Base-by-base conservation (phyloP, 2,888 invertebrate genomes). In the Mycogona germanica region DNA sequence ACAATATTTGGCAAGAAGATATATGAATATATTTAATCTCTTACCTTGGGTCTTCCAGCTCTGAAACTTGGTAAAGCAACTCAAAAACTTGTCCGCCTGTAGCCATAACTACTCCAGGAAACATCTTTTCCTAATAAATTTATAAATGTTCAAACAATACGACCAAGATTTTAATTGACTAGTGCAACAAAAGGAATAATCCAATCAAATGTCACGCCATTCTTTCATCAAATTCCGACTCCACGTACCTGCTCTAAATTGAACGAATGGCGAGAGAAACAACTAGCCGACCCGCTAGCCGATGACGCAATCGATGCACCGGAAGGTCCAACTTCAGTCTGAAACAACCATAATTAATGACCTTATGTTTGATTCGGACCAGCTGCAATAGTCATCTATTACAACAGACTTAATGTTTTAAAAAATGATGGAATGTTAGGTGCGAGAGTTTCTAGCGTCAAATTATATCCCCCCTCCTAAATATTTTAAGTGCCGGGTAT, bases 31-130 rank as follows among this genome's bases (percentile, higher is more conserved):
- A 23, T 12, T 63, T n/a, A n/a, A n/a, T n/a, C n/a, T n/a, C n/a
- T 59, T 62, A 72, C 72, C 66, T 69, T 25, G 68, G 64, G 60
- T 72, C 71, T 51, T 71, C 71, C 37, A 72, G 62, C 51, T 68
- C 69, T 7, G 71, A 68, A 44, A 73, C 63, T 51, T 70, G 68
- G 58, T 72, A 72, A n/a, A 73, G 62, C 67, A 71, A 68, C 40
- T 69, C 66, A 64, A 73, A 73, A 50, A 73, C 71, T 57, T 72
- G 69, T 26, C 68, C 69, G 21, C 69, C 70, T 38, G 64, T 61
- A n/a, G 72, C 68, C 70, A 73, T 72, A 28, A 73, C 68, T 32
- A 72, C 72, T 19, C 72, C 72, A n/a, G 73, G 73, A 42, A 73
- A 63, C 62, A 66, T 67, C 61, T 70, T 71, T 63, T 73, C 71